Base-by-base conservation (phyloP, 1,140 invertebrate species). In the Eriosoma lanigerum region DNA sequence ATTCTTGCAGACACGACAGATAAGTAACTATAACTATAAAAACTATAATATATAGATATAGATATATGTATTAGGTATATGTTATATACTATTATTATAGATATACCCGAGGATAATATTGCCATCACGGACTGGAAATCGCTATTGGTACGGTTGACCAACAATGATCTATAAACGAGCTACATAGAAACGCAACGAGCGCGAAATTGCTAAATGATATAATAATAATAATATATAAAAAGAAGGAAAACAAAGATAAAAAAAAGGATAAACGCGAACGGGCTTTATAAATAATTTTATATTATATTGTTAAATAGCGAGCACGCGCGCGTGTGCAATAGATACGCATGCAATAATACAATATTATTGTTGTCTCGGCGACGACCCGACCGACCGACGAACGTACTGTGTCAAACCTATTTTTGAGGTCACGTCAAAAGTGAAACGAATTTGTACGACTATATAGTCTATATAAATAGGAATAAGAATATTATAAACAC, bases 401-500 rank as follows among this genome's bases (percentile, higher is more conserved):
- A 13, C 2, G 24, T 48, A 19, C 66, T 29, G 66, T 50, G 66
- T 70, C 66, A 70, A 29, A 70, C 24, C 44, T 48, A 44, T 46
- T 70, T 76, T 76, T 21, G 73, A 52, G 72, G 52, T 56, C 72
- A 75, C 54, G 73, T 56, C 73, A 60, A 76, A 76, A 76, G 32
- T 60, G 73, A 76, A 58, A 58, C 54, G 52, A 19, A 19, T 29
- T 68, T 68, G 32, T 38, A 48, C 6, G 44, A 68, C 64, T 68
- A 68, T 68, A 68, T 8, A 4, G 8, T 8, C 32, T 8, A 38
- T 38, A 38, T 4, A 38, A 38, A 38, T 38, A 38, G 8, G 32
- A 38, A 38, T 38, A 38, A 38, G 3, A 38, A 38, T 38, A 8
- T 38, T 38, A 38, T 38, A 38, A 38, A 3, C 3, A 38, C 32